Conservation (phyloP, 2,113 vertebrate genomes). For the Uria lomvia region DNA sequence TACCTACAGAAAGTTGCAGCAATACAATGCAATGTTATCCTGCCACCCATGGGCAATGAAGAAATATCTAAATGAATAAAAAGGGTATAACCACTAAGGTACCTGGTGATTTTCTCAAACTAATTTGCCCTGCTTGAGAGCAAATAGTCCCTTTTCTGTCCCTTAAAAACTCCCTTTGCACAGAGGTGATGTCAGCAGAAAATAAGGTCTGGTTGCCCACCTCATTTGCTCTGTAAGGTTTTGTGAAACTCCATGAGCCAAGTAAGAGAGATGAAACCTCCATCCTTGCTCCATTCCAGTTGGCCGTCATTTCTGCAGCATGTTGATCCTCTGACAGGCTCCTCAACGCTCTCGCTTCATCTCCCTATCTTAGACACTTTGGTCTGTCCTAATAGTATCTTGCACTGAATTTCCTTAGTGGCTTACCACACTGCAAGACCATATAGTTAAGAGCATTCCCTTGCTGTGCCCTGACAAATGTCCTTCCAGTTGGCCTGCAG, state of each 20-base stretch:
- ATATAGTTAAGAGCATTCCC: not conserved
- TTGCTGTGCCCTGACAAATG: not conserved
- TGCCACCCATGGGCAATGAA: not conserved
- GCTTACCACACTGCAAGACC: not conserved
- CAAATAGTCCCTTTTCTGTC: not conserved
- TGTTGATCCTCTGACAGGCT: not conserved
- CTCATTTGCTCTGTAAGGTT: rapidly evolving
- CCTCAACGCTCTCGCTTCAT: not conserved
- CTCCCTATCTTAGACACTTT: not conserved
- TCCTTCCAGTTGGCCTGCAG: not conserved
- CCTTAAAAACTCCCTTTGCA: not conserved
- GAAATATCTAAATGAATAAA: not conserved
- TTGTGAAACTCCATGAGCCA: not conserved
- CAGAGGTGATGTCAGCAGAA: not conserved
- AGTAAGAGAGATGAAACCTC: not conserved
- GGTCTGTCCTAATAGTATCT: not conserved
- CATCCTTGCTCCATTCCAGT: not conserved
- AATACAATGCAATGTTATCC: not conserved
- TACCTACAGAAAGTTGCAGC: not conserved
- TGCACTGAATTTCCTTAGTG: not conserved
- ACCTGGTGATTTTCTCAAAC: not conserved
- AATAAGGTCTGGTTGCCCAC: not conserved
- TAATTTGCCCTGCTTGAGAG: not conserved
- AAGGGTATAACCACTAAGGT: not conserved
- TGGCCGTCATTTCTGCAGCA: not conserved